These are phyloP conservation scores for Echiichthys vipera DNA, from an alignment of 2,797 vertebrate genomes.

Conservation along the genomic window DNA sequence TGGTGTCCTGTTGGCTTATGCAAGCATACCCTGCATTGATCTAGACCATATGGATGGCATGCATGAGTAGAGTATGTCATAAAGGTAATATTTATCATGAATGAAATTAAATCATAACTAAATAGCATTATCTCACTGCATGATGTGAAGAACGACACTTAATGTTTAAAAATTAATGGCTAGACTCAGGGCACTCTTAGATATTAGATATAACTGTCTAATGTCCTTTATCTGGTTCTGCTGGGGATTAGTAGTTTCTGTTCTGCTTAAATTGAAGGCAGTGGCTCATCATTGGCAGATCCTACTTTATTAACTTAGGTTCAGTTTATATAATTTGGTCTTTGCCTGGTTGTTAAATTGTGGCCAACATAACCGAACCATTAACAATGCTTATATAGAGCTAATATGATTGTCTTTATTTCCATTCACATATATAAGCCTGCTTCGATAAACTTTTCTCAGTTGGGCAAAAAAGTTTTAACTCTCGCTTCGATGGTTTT, in stretches of 20 bases:
- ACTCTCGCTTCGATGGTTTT: too few relatives aligned
- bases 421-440: too few relatives aligned
- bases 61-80: background rate
- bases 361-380: slow-evolving; percentile 34
- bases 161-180: background rate
- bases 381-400: slow-evolving; percentile 22
- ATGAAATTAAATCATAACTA: background rate
- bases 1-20: slow-evolving; percentile 6
- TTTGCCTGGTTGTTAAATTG: slow-evolving; percentile 21
- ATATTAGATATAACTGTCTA: background rate
- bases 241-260: slow-evolving; percentile 14
- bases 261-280: slow-evolving; percentile 26
- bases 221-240: slow-evolving; percentile 19
- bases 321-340: slow-evolving; percentile 53
- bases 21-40: slow-evolving; percentile 7
- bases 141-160: background rate
- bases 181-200: background rate
- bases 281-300: slow-evolving; percentile 29
- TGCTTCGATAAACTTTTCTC: too few relatives aligned
- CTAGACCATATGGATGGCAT: background rate
- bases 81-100: background rate
- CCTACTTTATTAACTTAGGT: slow-evolving; percentile 50
- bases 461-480: too few relatives aligned
- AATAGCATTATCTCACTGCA: background rate
- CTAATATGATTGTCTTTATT: background rate